Base-by-base conservation (phyloP, 2,888 invertebrate species). In the Polydrusus tereticollis region DNA sequence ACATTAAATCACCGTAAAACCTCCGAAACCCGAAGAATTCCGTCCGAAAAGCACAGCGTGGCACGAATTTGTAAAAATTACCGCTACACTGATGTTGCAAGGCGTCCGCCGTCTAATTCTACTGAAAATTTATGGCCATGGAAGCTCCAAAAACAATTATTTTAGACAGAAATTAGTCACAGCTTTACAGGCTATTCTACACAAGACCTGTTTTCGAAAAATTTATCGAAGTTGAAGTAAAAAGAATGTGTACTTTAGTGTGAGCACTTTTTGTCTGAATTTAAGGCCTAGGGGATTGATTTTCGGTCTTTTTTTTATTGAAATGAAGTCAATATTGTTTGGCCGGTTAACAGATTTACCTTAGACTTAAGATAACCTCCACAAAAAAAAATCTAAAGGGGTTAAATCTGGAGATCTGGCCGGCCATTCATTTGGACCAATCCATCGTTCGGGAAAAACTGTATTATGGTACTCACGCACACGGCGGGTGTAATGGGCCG, bases 61-160 rank as follows among this genome's bases (percentile, higher is more conserved):
- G 47, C 63, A 41, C 33, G 33, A 47, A 63, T 63, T 63, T 63
- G 63, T 63, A 63, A 63, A 63, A 63, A 63, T 63, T 63, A 63
- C 45, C 63, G 60, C 43, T 63, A 29, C 20, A 47, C 45, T 21
- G 47, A 63, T 45, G 45, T 29, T 29, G 18, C 50, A 16, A 20
- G 63, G 50, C 63, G 63, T 63, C 20, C 29, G 16, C 52, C 18
- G 43, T 6, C 63, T 63, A 63, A 63, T 63, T 45, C 50, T 63
- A 63, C 63, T 33, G 29, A 36, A 47, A 63, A 63, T 47, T 63
- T 63, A 47, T 33, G 47, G 63, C 20, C 20, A 8, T 63, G 33
- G 47, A 47, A 63, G 47, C 47, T 21, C 63, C 62, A 63, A 62
- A 63, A 63, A 63, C 63, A 63, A 63, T 63, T 63, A 63, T 47